These are phyloP conservation scores for Brachionus manjavacas DNA, from an alignment of 1,140 invertebrate genomes.

Conservation along the genomic window DNA sequence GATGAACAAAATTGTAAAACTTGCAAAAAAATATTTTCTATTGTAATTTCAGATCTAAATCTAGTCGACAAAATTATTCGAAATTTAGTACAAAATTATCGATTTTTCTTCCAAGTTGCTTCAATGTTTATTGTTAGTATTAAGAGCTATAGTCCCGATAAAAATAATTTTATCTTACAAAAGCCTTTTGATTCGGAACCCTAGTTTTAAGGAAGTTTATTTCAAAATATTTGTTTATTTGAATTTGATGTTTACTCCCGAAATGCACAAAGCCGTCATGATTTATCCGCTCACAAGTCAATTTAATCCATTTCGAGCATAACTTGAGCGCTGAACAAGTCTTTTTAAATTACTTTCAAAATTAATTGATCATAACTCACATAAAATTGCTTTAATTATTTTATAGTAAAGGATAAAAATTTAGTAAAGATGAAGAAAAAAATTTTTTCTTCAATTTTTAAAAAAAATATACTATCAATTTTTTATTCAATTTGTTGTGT, in stretches of 20 bases:
- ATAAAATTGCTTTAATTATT: neutral
- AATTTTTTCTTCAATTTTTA: too few species aligned
- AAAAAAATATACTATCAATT: too few species aligned
- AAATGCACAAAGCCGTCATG: neutral
- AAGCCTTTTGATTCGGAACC: neutral
- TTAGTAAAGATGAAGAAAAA: too few species aligned
- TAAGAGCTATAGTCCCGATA: neutral
- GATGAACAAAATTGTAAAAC: neutral
- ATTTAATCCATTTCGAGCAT: neutral
- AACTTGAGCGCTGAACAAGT: neutral
- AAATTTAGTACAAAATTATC: slow-evolving; percentile 25
- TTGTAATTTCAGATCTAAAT: neutral
- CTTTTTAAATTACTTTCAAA: neutral
- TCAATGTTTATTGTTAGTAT: neutral
- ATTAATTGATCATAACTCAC: neutral
- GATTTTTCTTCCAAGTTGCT: neutral
- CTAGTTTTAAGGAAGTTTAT: neutral
- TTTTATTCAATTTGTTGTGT: too few species aligned
- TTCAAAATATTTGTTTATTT: neutral
- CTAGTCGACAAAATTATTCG: slow-evolving; percentile 12
- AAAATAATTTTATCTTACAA: neutral
- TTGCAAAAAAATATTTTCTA: neutral
- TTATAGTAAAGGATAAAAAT: too few species aligned
- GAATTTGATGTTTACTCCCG: neutral
- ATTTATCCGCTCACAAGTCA: neutral